Evolutionary conservation across 2,797 vertebrate species (phyloP), one percentile per base, ranked within the genome.

Genomic region (Dipus sagitta): DNA sequence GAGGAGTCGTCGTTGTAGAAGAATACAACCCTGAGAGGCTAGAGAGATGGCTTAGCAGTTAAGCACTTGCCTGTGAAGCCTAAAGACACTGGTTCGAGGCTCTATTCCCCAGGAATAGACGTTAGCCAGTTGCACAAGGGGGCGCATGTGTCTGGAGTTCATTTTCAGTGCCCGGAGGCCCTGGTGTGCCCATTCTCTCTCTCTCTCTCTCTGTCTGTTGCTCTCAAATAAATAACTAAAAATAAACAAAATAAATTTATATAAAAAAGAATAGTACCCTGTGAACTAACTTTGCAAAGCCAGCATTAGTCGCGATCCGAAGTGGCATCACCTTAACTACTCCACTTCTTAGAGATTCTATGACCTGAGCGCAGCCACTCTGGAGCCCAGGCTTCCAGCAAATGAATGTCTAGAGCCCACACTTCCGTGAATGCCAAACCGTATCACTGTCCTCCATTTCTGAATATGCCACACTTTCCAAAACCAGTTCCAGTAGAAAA

Each of bases 391-490:
- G 18, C 11, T 86, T 71, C 14, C 26, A 74, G 30, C 13, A 52
- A 8, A 64, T 0, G 6, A 38, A 6, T 62, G 11, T 60, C 58
- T 64, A n/a, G 26, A 62, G 17, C 8, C 67, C 10, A 80, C 13
- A 24, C 12, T 58, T 14, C 15, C 65, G 3, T 60, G 18, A 47
- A 8, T 28, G n/a, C 24, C 68, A 80, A 54, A n/a, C 42, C 4
- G 23, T 14, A 74, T 18, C 52, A 78, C 78, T 91, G 75, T 11
- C 52, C 15, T 92, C 54, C 24, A 21, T 71, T 70, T 94, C 28
- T 30, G 38, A 92, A 78, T 67, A 74, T 68, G 67, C 18, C 28
- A 67, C 74, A 30, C 86, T 88, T 95, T 85, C 60, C n/a, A 68
- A 86, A 71, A 92, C n/a, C 70, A 76, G 10, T 15, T 85, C 83